Conservation (phyloP, 2,797 vertebrate species). For the Sebastes diploproa region DNA sequence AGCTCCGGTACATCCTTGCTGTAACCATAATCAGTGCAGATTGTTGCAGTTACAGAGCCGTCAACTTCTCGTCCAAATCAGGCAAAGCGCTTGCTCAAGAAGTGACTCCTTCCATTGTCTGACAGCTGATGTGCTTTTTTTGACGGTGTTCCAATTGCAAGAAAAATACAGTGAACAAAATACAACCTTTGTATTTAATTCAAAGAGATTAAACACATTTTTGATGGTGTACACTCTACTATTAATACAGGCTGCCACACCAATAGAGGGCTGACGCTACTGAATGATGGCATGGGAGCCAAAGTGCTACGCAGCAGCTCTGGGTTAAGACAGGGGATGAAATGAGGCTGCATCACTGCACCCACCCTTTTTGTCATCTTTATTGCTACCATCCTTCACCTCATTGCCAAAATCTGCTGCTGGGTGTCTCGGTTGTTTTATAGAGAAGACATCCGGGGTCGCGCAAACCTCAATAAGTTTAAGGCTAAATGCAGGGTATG, state of each 20-base stretch:
- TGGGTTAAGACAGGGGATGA: background rate
- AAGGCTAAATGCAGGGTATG: background rate
- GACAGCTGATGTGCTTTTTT: background rate
- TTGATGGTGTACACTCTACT: background rate
- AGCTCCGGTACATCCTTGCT: too few species aligned
- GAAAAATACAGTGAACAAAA: background rate
- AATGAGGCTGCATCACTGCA: constrained; percentile 4
- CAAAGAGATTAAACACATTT: background rate
- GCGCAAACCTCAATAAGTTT: background rate
- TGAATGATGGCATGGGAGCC: background rate
- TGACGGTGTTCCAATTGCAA: background rate
- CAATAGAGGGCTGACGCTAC: background rate
- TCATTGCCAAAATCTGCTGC: constrained; percentile 8
- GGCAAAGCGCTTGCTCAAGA: background rate
- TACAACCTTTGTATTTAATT: background rate
- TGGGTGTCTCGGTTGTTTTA: background rate
- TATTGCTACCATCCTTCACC: constrained; percentile 9
- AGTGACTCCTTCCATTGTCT: background rate
- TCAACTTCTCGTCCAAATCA: too few species aligned
- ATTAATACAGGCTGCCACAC: background rate
- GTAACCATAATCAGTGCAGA: too few species aligned
- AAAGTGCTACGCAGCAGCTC: background rate
- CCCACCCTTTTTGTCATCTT: constrained; percentile 6
- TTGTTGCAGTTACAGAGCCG: too few species aligned
- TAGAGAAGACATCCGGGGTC: background rate